A percentile compares a stretch with the other conserved stretches of the same genome.
These are phyloP conservation scores for Watsonalla cultraria DNA, from an alignment of 2,888 invertebrate genomes.

Conservation along the genomic window DNA sequence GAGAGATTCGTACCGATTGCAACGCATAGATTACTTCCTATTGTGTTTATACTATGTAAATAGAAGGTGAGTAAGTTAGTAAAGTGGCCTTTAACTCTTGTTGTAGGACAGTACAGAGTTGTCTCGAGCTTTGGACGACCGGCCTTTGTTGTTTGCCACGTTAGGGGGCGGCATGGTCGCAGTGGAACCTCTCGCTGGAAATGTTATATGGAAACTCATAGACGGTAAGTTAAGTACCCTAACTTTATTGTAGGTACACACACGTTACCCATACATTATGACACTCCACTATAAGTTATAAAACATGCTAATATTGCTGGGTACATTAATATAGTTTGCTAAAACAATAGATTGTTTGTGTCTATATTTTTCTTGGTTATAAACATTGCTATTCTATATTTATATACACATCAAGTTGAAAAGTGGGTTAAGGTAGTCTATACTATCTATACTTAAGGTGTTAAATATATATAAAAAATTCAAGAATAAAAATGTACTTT, in stretches of 20 bases:
- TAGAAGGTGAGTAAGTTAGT: slow-evolving; percentile 11
- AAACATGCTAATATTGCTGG: too few species aligned
- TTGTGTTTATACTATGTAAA: slow-evolving; percentile 7
- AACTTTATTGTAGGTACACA: background rate
- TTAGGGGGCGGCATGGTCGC: slow-evolving; percentile 95
- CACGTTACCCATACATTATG: background rate
- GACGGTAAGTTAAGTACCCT: slow-evolving; percentile 82
- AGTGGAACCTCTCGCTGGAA: slow-evolving; percentile 91
- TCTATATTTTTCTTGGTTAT: too few species aligned
- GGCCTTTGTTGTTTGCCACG: slow-evolving; percentile 92
- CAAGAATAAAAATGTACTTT: background rate
- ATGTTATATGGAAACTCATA: slow-evolving; percentile 92
- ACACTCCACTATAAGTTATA: too few species aligned
- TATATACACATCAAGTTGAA: background rate
- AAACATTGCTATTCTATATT: too few species aligned
- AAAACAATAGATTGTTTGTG: too few species aligned
- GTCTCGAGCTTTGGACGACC: slow-evolving; percentile 82
- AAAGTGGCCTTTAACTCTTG: slow-evolving; percentile 20
- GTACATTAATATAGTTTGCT: too few species aligned
- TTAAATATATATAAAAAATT: background rate
- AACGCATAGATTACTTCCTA: slow-evolving; percentile 28
- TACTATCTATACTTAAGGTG: background rate
- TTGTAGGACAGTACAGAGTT: slow-evolving; percentile 81
- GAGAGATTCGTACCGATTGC: slow-evolving; percentile 26
- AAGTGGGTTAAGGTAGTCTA: background rate